Evolutionary conservation across 2,888 invertebrate species (phyloP).

Genomic region (Ditula angustiorana): DNA sequence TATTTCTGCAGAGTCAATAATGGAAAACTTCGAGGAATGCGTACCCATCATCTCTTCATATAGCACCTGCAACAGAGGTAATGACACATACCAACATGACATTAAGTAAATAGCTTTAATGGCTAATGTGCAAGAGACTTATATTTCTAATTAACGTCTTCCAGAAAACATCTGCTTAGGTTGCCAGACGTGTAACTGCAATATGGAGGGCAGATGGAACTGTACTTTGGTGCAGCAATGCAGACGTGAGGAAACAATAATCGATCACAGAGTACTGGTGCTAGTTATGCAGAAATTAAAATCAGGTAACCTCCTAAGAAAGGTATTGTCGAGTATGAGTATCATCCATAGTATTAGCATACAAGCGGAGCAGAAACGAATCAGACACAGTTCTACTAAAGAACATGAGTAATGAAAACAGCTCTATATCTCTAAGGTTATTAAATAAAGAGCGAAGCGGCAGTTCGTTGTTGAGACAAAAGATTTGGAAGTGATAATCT

Average conservation of each 20-base stretch:
- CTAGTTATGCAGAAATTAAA: conserved; percentile 54
- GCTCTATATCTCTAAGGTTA: too few relatives aligned
- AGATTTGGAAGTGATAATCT: too few relatives aligned
- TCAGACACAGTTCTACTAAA: too few relatives aligned
- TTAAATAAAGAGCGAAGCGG: too few relatives aligned
- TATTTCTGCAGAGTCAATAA: conserved; percentile 51
- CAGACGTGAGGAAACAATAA: conserved; percentile 40
- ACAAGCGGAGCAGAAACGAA: too few relatives aligned
- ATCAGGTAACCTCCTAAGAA: conserved; percentile 18
- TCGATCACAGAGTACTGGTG: conserved; percentile 56
- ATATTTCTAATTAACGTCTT: too few relatives aligned
- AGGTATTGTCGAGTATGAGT: too few relatives aligned
- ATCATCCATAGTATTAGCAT: too few relatives aligned
- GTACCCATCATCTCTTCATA: conserved; percentile 67
- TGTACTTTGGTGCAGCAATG: conserved; percentile 53
- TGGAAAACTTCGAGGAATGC: conserved; percentile 52
- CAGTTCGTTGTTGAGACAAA: too few relatives aligned
- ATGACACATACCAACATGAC: neutral
- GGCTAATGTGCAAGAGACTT: too few relatives aligned
- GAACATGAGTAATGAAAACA: too few relatives aligned
- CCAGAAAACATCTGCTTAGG: conserved; percentile 63
- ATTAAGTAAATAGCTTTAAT: too few relatives aligned
- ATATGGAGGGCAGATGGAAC: conserved; percentile 55
- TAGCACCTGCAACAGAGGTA: conserved; percentile 70
- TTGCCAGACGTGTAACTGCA: conserved; percentile 59